Percentiles rank a stretch among this genome's conserved stretches.
Evolutionary conservation across 2,888 invertebrate genomes (phyloP).

Genomic region (Macrophya annulata): DNA sequence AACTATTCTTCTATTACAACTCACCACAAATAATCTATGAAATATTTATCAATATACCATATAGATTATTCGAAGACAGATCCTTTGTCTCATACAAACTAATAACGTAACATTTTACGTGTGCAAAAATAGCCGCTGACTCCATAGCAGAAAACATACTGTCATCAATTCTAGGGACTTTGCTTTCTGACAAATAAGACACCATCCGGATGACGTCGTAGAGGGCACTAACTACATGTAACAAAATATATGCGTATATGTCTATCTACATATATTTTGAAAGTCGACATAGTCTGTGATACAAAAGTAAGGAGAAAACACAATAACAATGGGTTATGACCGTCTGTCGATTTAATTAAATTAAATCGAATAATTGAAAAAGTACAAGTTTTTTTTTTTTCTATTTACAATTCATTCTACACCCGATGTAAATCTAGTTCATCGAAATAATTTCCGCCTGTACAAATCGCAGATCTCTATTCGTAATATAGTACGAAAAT

Average conservation of each 20-base stretch:
- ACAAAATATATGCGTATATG: neutral
- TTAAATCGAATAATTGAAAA: neutral
- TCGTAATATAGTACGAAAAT: constrained; percentile 3
- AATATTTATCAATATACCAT: constrained; percentile 8
- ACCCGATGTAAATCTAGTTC: neutral
- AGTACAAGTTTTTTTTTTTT: neutral
- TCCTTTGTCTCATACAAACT: neutral
- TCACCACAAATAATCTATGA: neutral
- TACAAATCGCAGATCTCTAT: neutral
- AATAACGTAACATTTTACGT: neutral
- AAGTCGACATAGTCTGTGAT: neutral
- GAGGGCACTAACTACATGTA: neutral
- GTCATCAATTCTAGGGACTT: constrained; percentile 34
- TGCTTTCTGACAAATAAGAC: neutral
- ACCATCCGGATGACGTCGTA: neutral
- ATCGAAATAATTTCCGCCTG: neutral
- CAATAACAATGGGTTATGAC: constrained; percentile 40
- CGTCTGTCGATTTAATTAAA: constrained; percentile 2
- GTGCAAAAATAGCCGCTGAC: constrained; percentile 39
- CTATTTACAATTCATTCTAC: neutral
- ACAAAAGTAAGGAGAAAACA: neutral
- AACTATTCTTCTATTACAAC: neutral
- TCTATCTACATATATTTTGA: neutral
- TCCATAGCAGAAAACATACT: constrained; percentile 34
- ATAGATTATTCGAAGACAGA: neutral